Evolutionary conservation across 2,113 vertebrate species (phyloP).

Genomic region (Phyllostomus discolor): DNA sequence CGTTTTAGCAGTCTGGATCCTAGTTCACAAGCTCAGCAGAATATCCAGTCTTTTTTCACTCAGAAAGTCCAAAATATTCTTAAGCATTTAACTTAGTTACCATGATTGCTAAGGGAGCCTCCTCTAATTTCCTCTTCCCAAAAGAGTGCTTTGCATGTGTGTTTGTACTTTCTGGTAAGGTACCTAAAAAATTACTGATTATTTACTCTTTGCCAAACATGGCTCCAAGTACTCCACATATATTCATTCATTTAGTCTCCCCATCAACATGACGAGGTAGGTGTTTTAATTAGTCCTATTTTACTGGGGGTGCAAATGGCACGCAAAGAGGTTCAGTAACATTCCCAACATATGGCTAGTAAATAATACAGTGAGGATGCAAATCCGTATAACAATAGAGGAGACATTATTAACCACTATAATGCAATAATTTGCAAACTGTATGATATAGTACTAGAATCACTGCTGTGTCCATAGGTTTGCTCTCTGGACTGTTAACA

Average conservation of each 20-base stretch:
- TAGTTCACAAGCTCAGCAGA: not conserved
- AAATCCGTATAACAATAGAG: not conserved
- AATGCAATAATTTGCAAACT: not conserved
- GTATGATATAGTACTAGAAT: not conserved
- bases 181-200: not conserved
- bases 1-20: not conserved
- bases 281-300: not conserved
- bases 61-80: not conserved
- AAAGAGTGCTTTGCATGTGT: not conserved
- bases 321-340: not conserved
- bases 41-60: not conserved
- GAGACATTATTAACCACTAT: not conserved
- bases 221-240: not conserved
- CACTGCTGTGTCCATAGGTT: not conserved
- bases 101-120: not conserved
- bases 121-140: not conserved
- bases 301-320: not conserved
- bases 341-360: not conserved
- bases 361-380: not conserved
- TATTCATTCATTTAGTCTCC: conserved; percentile 7
- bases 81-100: not conserved
- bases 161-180: not conserved
- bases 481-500: not conserved
- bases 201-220: not conserved
- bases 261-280: not conserved